Evolutionary conservation across 1,140 invertebrate genomes (phyloP).

Genomic region (Orussus abietinus): DNA sequence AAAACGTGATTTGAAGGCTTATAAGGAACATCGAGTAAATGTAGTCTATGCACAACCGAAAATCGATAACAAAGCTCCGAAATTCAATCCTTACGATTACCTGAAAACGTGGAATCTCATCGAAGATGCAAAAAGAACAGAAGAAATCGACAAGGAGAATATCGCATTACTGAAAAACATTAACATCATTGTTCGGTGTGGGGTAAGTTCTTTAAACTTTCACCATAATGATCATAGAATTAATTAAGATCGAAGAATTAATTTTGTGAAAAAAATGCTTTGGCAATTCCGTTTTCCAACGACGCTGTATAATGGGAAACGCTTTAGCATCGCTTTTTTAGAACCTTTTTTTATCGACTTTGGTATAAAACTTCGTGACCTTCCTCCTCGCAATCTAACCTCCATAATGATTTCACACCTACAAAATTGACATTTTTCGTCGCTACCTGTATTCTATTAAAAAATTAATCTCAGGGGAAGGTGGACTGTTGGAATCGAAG

Average conservation of each 20-base stretch:
- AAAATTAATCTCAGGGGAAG: conserved; percentile 32
- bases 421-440: too few species aligned
- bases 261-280: too few species aligned
- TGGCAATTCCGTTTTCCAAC: neutral
- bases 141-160: conserved; percentile 46
- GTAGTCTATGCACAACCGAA: conserved; percentile 30
- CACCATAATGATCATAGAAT: conserved; percentile 2
- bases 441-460: too few species aligned
- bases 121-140: conserved; percentile 29
- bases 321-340: too few species aligned
- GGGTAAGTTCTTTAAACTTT: conserved; percentile 30
- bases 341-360: too few species aligned
- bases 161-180: conserved; percentile 45
- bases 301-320: neutral
- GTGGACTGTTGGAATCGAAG: conserved; percentile 35
- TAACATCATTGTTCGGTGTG: conserved; percentile 40
- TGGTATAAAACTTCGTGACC: too few species aligned
- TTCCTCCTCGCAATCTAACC: too few species aligned
- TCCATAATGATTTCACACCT: too few species aligned
- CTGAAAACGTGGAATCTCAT: conserved; percentile 35
- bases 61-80: conserved; percentile 43
- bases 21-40: conserved; percentile 31
- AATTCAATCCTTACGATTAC: conserved; percentile 32
- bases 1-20: conserved; percentile 28
- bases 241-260: too few species aligned